These are phyloP conservation scores for Tachyglossus aculeatus DNA, from an alignment of 2,797 vertebrate species.

Conservation along the genomic window DNA sequence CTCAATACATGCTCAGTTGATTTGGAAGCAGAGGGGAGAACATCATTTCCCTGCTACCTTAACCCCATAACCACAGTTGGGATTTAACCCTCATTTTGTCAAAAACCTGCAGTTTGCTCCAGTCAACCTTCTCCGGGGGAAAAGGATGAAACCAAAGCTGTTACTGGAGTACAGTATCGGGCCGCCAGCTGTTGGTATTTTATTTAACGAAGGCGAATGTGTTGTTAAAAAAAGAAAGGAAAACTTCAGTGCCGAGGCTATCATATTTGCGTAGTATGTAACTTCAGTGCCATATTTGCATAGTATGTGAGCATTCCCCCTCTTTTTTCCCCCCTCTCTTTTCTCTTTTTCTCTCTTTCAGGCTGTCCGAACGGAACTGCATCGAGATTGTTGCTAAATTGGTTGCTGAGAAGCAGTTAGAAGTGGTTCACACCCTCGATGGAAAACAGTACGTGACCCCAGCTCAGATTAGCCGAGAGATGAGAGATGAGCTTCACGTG, in stretches of 20 bases:
- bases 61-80: too few relatives aligned
- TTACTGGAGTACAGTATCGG: too few relatives aligned
- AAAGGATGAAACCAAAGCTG: too few relatives aligned
- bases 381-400: slow-evolving; percentile 93
- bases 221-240: fast-evolving
- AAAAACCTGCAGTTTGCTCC: too few relatives aligned
- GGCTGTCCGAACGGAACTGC: slow-evolving; percentile 94
- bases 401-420: slow-evolving; percentile 89
- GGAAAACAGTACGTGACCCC: slow-evolving; percentile 97
- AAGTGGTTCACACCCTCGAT: slow-evolving; percentile 94
- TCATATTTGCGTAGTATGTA: fast-evolving
- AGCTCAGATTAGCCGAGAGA: slow-evolving; percentile 89
- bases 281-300: fast-evolving
- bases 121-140: too few relatives aligned
- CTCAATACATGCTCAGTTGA: too few relatives aligned
- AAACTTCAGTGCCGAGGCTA: fast-evolving
- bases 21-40: too few relatives aligned
- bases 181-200: too few relatives aligned
- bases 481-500: slow-evolving; percentile 89
- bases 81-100: too few relatives aligned
- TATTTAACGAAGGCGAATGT: too few relatives aligned
- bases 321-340: too few relatives aligned
- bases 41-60: too few relatives aligned
- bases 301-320: fast-evolving
- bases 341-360: slow-evolving; percentile 52